Percentiles rank a stretch among this genome's conserved stretches.
phyloP scores from a whole-genome alignment of 1,140 invertebrate species.

The Drosophila repleta region DNA sequence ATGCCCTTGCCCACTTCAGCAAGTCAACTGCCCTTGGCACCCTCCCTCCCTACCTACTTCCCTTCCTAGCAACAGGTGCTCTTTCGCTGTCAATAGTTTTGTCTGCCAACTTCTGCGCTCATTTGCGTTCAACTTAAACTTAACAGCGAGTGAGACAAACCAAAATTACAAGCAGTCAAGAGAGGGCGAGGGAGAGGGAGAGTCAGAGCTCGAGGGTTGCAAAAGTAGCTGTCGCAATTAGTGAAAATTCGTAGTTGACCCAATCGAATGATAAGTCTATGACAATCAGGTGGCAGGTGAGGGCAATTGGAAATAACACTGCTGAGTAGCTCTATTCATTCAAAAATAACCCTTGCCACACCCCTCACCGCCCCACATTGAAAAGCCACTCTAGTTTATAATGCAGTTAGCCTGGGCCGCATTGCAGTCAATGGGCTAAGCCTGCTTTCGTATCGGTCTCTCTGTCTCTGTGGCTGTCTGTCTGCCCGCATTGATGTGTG shows the following conservation, averaged over 20 bases:
- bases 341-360: not conserved
- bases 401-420: slow-evolving; percentile 59
- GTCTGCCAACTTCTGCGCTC: slow-evolving; percentile 68
- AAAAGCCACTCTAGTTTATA: slow-evolving; percentile 23
- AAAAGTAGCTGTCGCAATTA: slow-evolving; percentile 21
- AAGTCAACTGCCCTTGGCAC: too few relatives aligned
- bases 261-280: slow-evolving; percentile 35
- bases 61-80: slow-evolving; percentile 57
- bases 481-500: slow-evolving; percentile 65
- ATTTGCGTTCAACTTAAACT: slow-evolving; percentile 73
- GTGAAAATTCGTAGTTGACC: slow-evolving; percentile 35
- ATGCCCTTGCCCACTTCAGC: not conserved
- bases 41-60: not conserved
- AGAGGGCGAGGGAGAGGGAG: too few relatives aligned
- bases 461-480: slow-evolving; percentile 13
- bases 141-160: not conserved
- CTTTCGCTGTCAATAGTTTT: slow-evolving; percentile 62
- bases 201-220: too few relatives aligned
- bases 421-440: slow-evolving; percentile 51
- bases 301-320: slow-evolving; percentile 22
- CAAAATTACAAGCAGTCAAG: slow-evolving; percentile 4
- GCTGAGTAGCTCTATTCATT: slow-evolving; percentile 27
- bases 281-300: slow-evolving; percentile 5
- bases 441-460: slow-evolving; percentile 24
- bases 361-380: not conserved